Evolutionary conservation across 2,113 vertebrate genomes (phyloP), one percentile per base, ranked within the genome.

Genomic region (Maccullochella peelii): DNA sequence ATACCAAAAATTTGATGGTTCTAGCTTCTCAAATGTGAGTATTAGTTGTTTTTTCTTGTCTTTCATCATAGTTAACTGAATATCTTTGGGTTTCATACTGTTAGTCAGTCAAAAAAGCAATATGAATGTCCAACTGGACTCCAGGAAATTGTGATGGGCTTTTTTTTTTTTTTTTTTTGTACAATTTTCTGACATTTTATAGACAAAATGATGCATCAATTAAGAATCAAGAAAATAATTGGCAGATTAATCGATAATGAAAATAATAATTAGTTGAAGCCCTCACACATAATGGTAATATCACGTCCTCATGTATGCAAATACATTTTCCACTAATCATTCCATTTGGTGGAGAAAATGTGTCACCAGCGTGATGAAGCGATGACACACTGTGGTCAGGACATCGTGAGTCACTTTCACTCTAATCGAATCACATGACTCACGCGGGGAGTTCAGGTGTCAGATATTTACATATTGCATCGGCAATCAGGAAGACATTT

Each of bases 391-490:
- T 57, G 49, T 71, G 65, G 79, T 88, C 77, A 76, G 54, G 42
- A 70, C 62, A 52, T 2, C 0, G 11, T 86, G 90, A 91, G 69
- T 92, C 90, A 87, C 86, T 84, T 88, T 83, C 72, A 67, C 73
- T 69, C 58, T 83, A 55, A 91, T 92, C 68, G 74, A 82, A 84
- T 90, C 75, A 88, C 73, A 84, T 75, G 85, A 92, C 73, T 92
- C 85, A 89, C 36, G 15, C 9, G 7, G 11, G 14, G 59, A 38
- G 61, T 49, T 82, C 80, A 77, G 71, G 74, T 69, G 78, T 80
- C 10, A 18, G 8, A 36, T 52, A 44, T 87, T 76, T 78, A 73
- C 75, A 67, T 59, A 59, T 21, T 44, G 40, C 54, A n/a, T 68
- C 40, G 58, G 2, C 73, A 15, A 63, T 80, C 25, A n/a, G 10